These are phyloP conservation scores for Eupithecia subfuscata DNA, from an alignment of 2,888 invertebrate species.

Conservation along the genomic window DNA sequence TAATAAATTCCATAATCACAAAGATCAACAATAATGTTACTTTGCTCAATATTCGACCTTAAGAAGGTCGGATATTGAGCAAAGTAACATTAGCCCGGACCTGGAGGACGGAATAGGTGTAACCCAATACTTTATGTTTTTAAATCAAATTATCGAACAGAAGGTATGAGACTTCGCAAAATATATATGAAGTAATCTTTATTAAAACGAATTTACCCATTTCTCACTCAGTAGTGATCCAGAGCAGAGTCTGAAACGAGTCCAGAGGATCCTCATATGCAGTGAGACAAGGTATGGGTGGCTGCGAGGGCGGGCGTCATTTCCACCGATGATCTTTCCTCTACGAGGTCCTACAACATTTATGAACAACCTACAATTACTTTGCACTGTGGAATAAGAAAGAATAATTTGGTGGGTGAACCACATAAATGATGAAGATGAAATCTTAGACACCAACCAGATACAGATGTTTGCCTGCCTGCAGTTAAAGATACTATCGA, in stretches of 20 bases:
- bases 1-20: not conserved
- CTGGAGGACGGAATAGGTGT: not conserved
- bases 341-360: conserved; percentile 32
- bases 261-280: conserved; percentile 69
- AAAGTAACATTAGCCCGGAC: not conserved
- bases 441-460: not conserved
- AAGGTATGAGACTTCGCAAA: not conserved
- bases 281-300: conserved; percentile 78
- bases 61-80: too few species aligned
- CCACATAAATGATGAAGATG: not conserved
- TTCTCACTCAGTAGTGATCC: conserved; percentile 71
- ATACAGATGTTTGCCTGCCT: conserved; percentile 11
- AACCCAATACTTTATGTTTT: not conserved
- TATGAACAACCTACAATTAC: not conserved
- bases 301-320: conserved; percentile 68
- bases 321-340: conserved; percentile 70
- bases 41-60: not conserved
- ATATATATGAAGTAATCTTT: not conserved
- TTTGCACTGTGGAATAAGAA: not conserved
- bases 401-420: not conserved
- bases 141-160: not conserved
- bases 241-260: conserved; percentile 70
- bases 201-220: conserved; percentile 60
- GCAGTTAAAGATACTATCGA: conserved; percentile 14
- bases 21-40: not conserved